Base-by-base conservation (phyloP, 2,888 invertebrate genomes). In the Ophion slaviceki region DNA sequence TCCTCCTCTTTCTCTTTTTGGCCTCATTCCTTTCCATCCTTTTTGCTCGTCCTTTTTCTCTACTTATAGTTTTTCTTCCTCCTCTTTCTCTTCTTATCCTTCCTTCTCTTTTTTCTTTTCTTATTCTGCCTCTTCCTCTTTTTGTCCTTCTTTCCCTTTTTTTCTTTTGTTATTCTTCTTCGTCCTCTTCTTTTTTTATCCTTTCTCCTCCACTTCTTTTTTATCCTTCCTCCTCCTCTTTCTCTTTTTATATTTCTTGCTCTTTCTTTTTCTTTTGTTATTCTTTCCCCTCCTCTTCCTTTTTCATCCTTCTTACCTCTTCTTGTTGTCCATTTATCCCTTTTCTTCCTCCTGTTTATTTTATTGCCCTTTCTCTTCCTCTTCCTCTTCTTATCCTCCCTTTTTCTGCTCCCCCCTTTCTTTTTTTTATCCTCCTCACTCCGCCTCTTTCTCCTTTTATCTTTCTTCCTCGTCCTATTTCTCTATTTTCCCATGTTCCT, bases 1-100 rank as follows among this genome's bases (percentile, higher is more conserved):
- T 61, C 70, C 68, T 74, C 70, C 82, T 53, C 32, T 74, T 75
- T n/a, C 77, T 64, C 71, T 40, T 40, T 40, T 40, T 7, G 8
- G 2, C 40, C 40, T 40, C 1, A 40, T 40, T 40, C 78, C 59
- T 53, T 28, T 47, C 28, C 57, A 2, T 67, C 24, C 62, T 62
- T 75, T 45, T 71, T 45, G 3, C 61, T 75, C 57, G 32, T 17
- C 14, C 57, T 6, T n/a, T 64, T 59, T 71, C 71, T 28, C 47
- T 36, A 40, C 17, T 32, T 32, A 32, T 32, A 3, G 1, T 61
- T 36, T n/a, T 14, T 20, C 71, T 24, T 45, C 59, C 62, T 47
- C n/a, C 62, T n/a, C 47, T 5, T 28, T n/a, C 57, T 32, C 17
- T 53, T 53, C 11, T 17, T 53, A 2, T 14, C 14, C 4, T 53